Conservation (phyloP, 1,140 invertebrate species). For the Atta colombica region DNA sequence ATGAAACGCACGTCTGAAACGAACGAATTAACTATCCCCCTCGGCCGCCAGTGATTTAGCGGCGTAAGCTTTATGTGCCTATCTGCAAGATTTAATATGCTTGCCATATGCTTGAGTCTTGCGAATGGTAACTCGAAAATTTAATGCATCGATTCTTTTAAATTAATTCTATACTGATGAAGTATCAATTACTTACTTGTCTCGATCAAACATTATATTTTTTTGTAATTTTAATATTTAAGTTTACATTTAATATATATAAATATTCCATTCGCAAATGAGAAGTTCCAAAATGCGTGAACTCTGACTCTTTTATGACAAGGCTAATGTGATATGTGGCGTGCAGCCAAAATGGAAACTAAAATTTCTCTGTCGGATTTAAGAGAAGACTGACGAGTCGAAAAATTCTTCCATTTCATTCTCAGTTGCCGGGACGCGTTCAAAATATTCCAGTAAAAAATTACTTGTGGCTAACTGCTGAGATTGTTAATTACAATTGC, state of each 20-base stretch:
- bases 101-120: neutral
- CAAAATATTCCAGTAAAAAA: slow-evolving; percentile 63
- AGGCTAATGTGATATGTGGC: slow-evolving; percentile 29
- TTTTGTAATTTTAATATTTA: no score
- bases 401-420: slow-evolving; percentile 49
- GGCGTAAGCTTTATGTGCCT: slow-evolving; percentile 32
- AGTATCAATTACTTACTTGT: neutral
- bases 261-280: neutral
- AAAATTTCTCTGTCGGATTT: slow-evolving; percentile 21
- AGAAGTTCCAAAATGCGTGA: neutral
- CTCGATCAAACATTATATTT: neutral
- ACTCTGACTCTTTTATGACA: slow-evolving; percentile 9
- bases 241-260: no score
- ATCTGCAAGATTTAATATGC: slow-evolving; percentile 31
- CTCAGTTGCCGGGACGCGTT: slow-evolving; percentile 13
- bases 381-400: slow-evolving; percentile 14
- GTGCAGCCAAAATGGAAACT: slow-evolving; percentile 14
- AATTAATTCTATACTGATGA: neutral
- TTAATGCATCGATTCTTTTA: neutral
- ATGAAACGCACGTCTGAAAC: slow-evolving; percentile 48
- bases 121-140: neutral
- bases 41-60: slow-evolving; percentile 27
- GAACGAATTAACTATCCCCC: slow-evolving; percentile 39
- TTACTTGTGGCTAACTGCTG: slow-evolving; percentile 48
- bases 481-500: slow-evolving; percentile 67